phyloP scores from a whole-genome alignment of 2,888 invertebrate genomes.

The Erebia aethiops region DNA sequence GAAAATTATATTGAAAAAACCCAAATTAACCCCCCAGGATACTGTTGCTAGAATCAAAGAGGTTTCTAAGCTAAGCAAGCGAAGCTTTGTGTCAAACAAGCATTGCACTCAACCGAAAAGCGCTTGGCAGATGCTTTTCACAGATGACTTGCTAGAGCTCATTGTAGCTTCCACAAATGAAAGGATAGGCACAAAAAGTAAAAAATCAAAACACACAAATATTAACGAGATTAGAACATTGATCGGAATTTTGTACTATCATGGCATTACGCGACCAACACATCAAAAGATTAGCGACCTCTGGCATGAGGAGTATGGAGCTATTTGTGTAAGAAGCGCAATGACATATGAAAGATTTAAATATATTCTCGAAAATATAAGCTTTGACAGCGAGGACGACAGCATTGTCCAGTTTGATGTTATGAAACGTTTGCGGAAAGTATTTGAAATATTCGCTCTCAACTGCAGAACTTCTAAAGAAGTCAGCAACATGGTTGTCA shows the following conservation, averaged over 20 bases:
- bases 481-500: slow-evolving; percentile 59
- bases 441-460: slow-evolving; percentile 73
- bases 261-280: slow-evolving; percentile 72
- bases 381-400: slow-evolving; percentile 60
- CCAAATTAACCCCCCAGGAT: slow-evolving; percentile 48
- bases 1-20: slow-evolving; percentile 55
- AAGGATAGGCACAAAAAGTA: slow-evolving; percentile 56
- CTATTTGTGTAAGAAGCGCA: slow-evolving; percentile 58
- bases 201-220: slow-evolving; percentile 50
- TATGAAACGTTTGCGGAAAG: slow-evolving; percentile 71
- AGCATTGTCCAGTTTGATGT: slow-evolving; percentile 61
- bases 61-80: slow-evolving; percentile 53
- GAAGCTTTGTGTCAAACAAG: slow-evolving; percentile 47
- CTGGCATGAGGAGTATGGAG: slow-evolving; percentile 66
- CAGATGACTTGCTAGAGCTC: slow-evolving; percentile 68
- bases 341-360: slow-evolving; percentile 70
- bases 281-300: slow-evolving; percentile 67
- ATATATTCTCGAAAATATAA: slow-evolving; percentile 65
- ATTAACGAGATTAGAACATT: slow-evolving; percentile 67
- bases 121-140: slow-evolving; percentile 71
- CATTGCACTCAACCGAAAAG: slow-evolving; percentile 59
- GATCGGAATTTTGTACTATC: slow-evolving; percentile 72
- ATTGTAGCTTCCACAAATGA: slow-evolving; percentile 72
- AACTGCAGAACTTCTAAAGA: slow-evolving; percentile 70
- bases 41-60: slow-evolving; percentile 53